Evolutionary conservation across 2,888 invertebrate species (phyloP).

Genomic region (Eupithecia tripunctaria): DNA sequence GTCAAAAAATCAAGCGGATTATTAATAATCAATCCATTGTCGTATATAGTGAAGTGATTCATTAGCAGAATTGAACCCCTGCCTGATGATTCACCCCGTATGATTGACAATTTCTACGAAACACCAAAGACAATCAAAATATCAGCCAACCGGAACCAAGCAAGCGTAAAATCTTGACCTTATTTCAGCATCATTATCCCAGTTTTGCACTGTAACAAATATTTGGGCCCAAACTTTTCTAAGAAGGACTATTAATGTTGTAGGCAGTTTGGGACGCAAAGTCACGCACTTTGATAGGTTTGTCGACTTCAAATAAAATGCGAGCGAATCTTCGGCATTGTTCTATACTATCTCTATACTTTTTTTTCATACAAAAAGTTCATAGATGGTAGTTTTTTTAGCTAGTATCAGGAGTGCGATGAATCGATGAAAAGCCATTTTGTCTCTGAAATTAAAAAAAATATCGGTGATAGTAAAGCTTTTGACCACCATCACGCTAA

Average conservation of each 20-base stretch:
- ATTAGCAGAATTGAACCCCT: neutral
- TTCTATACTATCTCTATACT: too few relatives aligned
- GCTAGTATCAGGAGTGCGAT: neutral
- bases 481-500: too few relatives aligned
- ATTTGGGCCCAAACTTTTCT: constrained; percentile 15
- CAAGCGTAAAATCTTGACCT: constrained; percentile 20
- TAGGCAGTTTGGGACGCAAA: constrained; percentile 25
- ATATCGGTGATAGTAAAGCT: too few relatives aligned
- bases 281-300: constrained; percentile 26
- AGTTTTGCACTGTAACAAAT: constrained; percentile 2
- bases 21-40: too few relatives aligned
- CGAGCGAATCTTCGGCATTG: neutral
- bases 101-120: constrained; percentile 9
- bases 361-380: neutral
- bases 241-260: constrained; percentile 32
- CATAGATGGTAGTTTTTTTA: neutral
- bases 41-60: neutral
- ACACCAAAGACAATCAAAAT: constrained; percentile 11
- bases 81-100: neutral
- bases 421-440: neutral
- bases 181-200: constrained; percentile 30
- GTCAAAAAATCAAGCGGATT: too few relatives aligned
- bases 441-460: too few relatives aligned
- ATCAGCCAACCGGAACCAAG: neutral
- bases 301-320: neutral